phyloP scores from a whole-genome alignment of 1,140 invertebrate species.

The Lineus longissimus region DNA sequence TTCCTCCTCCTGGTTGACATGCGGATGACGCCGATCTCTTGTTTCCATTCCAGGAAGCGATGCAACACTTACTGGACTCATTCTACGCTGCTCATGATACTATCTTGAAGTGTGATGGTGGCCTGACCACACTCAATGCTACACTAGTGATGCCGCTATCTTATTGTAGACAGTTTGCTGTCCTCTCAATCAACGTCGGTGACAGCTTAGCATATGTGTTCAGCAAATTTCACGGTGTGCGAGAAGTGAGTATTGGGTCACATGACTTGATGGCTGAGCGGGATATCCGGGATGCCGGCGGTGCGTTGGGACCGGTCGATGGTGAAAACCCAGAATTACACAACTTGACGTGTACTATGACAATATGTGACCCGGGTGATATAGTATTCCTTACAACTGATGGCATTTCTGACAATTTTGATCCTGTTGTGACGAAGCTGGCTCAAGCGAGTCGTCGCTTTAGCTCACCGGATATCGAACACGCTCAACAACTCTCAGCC shows the following conservation, averaged over 20 bases:
- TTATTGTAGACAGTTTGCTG: constrained; percentile 65
- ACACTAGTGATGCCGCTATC: constrained; percentile 69
- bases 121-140: constrained; percentile 81
- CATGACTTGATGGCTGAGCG: constrained; percentile 84
- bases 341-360: constrained; percentile 86
- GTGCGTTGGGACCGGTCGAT: constrained; percentile 84
- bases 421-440: constrained; percentile 90
- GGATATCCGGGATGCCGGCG: constrained; percentile 87
- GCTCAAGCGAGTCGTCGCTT: constrained; percentile 60
- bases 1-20: no score
- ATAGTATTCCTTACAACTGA: constrained; percentile 87
- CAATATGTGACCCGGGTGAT: constrained; percentile 76
- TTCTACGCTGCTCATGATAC: constrained; percentile 84
- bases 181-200: constrained; percentile 87
- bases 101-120: constrained; percentile 80
- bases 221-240: constrained; percentile 68
- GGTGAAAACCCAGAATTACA: constrained; percentile 84
- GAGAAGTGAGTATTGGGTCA: constrained; percentile 69
- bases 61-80: constrained; percentile 73
- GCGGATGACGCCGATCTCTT: no score
- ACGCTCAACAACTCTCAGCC: constrained; percentile 23
- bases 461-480: constrained; percentile 17
- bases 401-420: constrained; percentile 91
- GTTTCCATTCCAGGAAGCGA: constrained; percentile 65
- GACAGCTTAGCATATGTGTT: constrained; percentile 87